Evolutionary conservation across 1,140 invertebrate species (phyloP).

Genomic region (Helicoverpa armigera): DNA sequence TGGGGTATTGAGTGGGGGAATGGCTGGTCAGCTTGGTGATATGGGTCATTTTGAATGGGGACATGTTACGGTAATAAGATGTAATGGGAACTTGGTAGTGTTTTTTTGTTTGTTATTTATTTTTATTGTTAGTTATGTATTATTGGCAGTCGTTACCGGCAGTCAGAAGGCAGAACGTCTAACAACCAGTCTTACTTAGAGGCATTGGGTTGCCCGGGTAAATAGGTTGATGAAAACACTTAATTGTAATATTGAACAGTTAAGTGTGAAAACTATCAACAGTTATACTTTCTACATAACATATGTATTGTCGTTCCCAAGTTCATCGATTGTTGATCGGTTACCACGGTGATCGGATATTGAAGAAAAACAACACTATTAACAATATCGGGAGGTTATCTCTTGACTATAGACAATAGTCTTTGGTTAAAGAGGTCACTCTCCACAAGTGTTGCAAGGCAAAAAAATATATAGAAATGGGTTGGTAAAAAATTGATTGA

Average conservation of each 20-base stretch:
- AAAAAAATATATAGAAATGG: neutral
- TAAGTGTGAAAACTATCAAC: neutral
- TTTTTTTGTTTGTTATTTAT: too few relatives aligned
- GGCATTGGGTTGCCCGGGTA: too few relatives aligned
- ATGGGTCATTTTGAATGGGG: neutral
- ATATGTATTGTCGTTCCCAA: neutral
- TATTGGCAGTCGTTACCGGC: too few relatives aligned
- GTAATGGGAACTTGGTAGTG: neutral
- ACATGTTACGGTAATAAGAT: neutral
- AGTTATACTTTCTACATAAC: neutral
- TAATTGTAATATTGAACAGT: too few relatives aligned
- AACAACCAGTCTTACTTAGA: too few relatives aligned
- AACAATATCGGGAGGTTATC: neutral
- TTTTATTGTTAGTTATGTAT: too few relatives aligned
- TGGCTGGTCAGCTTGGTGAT: neutral
- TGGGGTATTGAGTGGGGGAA: neutral
- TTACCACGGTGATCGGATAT: conserved; percentile 23
- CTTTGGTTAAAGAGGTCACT: conserved; percentile 9
- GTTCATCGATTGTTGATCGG: conserved; percentile 4
- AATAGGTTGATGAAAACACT: too few relatives aligned
- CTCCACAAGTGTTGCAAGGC: neutral
- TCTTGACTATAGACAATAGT: neutral
- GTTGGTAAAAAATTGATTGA: neutral
- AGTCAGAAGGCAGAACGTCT: too few relatives aligned
- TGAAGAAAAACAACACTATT: conserved; percentile 15